These are phyloP conservation scores for Chymomyza caudatula DNA, from an alignment of 2,888 invertebrate genomes.

Conservation along the genomic window DNA sequence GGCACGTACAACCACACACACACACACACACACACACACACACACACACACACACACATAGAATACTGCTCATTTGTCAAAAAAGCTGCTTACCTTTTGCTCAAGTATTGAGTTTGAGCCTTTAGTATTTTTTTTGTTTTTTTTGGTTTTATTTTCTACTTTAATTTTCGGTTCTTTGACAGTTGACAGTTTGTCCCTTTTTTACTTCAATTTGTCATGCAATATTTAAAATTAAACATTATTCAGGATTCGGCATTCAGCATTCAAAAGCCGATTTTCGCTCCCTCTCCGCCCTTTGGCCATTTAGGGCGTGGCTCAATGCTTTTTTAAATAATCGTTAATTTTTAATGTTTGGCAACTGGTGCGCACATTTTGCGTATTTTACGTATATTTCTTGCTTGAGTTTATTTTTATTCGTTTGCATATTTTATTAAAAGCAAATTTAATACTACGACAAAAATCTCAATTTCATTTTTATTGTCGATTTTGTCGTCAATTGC, in stretches of 20 bases:
- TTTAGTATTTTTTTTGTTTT: slow-evolving; percentile 10
- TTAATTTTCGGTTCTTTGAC: slow-evolving; percentile 15
- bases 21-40: background rate
- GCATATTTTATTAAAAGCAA: slow-evolving; percentile 5
- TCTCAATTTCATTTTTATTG: slow-evolving; percentile 33
- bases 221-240: background rate
- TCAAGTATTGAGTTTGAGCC: background rate
- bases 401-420: background rate
- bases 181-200: slow-evolving; percentile 27
- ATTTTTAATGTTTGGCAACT: slow-evolving; percentile 52
- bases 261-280: slow-evolving; percentile 47
- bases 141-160: slow-evolving; percentile 3
- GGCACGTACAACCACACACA: background rate
- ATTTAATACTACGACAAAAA: slow-evolving; percentile 31
- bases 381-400: background rate
- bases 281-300: slow-evolving; percentile 13
- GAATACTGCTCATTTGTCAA: background rate
- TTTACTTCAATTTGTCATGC: slow-evolving; percentile 11
- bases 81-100: slow-evolving; percentile 1
- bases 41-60: background rate
- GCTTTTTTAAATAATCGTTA: slow-evolving; percentile 59
- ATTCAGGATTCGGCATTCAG: background rate
- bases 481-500: slow-evolving; percentile 51
- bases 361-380: background rate
- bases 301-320: background rate